Evolutionary conservation across 2,113 vertebrate genomes (phyloP).

Genomic region (Crotalus tigris): DNA sequence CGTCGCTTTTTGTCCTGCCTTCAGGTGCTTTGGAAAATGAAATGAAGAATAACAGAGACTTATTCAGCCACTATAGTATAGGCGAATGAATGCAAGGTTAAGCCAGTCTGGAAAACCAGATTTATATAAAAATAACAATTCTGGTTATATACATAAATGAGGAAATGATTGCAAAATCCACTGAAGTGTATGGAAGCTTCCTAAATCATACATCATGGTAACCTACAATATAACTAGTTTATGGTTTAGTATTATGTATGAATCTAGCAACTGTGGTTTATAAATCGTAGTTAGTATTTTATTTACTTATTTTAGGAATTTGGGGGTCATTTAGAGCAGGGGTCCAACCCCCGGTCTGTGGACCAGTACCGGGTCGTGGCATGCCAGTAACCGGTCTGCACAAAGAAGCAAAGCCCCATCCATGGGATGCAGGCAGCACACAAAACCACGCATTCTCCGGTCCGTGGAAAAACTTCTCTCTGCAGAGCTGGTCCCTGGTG

Average conservation of each 20-base stretch:
- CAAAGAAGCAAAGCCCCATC: too few relatives aligned
- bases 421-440: too few relatives aligned
- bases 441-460: too few relatives aligned
- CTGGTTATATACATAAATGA: neutral
- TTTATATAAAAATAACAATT: neutral
- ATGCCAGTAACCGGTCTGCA: too few relatives aligned
- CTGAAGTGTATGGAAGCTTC: fast-evolving
- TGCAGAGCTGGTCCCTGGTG: too few relatives aligned
- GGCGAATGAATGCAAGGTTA: neutral
- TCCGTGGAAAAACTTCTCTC: too few relatives aligned
- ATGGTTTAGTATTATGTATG: neutral
- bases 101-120: neutral
- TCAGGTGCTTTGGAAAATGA: neutral
- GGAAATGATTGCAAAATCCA: neutral
- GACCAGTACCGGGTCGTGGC: too few relatives aligned
- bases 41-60: neutral
- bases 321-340: neutral
- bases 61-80: neutral
- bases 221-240: neutral
- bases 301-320: neutral
- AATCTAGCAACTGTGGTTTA: neutral
- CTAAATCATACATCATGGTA: neutral
- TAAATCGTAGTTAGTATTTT: neutral
- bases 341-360: too few relatives aligned
- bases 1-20: too few relatives aligned